Base-by-base conservation (phyloP, 2,888 invertebrate genomes). In the Oxystoma pomonae region DNA sequence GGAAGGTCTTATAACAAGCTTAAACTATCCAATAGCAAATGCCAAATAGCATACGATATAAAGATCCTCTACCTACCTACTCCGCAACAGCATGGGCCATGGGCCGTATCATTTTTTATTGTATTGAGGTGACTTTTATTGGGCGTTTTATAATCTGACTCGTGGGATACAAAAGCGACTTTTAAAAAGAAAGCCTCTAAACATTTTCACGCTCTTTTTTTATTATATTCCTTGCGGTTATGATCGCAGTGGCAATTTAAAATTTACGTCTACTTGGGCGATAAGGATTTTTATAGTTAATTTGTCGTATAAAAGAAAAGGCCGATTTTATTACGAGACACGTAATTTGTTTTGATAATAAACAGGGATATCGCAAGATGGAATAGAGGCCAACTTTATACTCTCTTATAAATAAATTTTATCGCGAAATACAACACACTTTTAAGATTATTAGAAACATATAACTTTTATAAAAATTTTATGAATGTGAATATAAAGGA, bases 161-260 rank as follows among this genome's bases (percentile, higher is more conserved):
- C 73, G 73, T 68, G 73, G 70, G 71, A 72, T 65, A 69, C 64
- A 17, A 65, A 52, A 73, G 74, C 70, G 75, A 75, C 75, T 76
- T 76, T 75, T 75, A 75, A 76, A 75, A 75, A 74, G 74, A 74
- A 62, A 75, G 74, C 73, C 70, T 72, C 72, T 71, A 73, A 73
- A 35, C 35, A 35, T 35, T 35, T 35, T 12, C 5, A 7, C 74
- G 70, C 73, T 73, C 70, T 74, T 73, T 75, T 74, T 76, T 76
- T 76, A 74, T 76, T 75, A 76, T 76, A 76, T 75, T 75, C 68
- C 72, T 73, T 70, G 73, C 68, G 71, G 74, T 76, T 75, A 75
- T 73, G 69, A 67, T 69, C 68, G 65, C 67, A 58, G 68, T 65
- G 62, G 74, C 74, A 74, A 74, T 75, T 75, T 73, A 70, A 68